Conservation (phyloP, 64 coral and sea anemone species). For the Trachythela sp. region DNA sequence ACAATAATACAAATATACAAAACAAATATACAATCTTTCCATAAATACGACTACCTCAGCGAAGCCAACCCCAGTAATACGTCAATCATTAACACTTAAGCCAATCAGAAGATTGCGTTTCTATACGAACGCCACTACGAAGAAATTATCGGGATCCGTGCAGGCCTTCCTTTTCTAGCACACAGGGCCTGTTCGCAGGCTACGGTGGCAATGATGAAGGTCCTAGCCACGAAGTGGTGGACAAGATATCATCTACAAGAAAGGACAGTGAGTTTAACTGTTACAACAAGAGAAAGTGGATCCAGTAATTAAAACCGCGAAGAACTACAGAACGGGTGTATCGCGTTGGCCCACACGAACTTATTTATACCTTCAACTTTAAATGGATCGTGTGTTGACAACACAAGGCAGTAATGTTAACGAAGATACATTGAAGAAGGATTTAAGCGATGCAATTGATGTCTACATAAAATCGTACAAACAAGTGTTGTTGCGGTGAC, state of each 20-base stretch:
- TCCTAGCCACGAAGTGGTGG: conserved; percentile 38
- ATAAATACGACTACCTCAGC: too few relatives aligned
- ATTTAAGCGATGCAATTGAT: conserved; percentile 56
- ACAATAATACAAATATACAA: too few relatives aligned
- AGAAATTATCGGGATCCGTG: too few relatives aligned
- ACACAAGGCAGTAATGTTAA: conserved; percentile 30
- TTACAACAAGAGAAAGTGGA: conserved; percentile 47
- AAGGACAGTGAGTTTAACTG: neutral
- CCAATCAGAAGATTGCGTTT: too few relatives aligned
- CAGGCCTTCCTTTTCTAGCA: too few relatives aligned
- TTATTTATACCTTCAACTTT: conserved; percentile 63
- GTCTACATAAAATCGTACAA: conserved; percentile 46
- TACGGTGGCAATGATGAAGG: conserved; percentile 53
- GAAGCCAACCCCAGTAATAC: too few relatives aligned
- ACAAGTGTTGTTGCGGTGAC: conserved; percentile 24
- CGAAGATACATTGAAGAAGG: conserved; percentile 23
- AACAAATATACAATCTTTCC: too few relatives aligned
- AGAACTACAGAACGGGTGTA: conserved; percentile 52
- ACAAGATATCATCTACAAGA: conserved; percentile 45
- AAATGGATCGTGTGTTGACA: conserved; percentile 56
- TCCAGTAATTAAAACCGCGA: conserved; percentile 44
- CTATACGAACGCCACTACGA: too few relatives aligned
- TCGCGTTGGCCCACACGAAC: conserved; percentile 22
- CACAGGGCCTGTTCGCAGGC: too few relatives aligned
- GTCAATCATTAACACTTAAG: too few relatives aligned